A percentile compares a stretch with the other conserved stretches of the same genome.
These are phyloP conservation scores for Latrodectus geometricus DNA, from an alignment of 1,140 invertebrate genomes.

Conservation along the genomic window DNA sequence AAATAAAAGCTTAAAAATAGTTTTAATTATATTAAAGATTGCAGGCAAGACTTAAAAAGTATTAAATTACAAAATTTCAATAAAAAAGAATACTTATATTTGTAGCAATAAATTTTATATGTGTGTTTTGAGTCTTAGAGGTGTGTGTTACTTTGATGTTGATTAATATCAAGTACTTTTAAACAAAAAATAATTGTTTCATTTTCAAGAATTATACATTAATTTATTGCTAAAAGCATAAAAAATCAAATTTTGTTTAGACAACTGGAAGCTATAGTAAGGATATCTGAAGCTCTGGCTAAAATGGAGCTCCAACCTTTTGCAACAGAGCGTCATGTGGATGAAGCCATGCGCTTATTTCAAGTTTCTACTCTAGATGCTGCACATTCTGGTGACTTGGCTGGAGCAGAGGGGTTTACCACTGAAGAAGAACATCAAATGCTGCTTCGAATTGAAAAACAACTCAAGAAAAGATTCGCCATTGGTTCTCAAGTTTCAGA, in stretches of 20 bases:
- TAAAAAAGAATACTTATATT: too few species aligned
- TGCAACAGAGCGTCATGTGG: slow-evolving; percentile 90
- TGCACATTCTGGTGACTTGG: slow-evolving; percentile 89
- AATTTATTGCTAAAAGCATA: neutral
- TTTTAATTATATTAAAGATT: too few species aligned
- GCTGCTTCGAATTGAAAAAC: slow-evolving; percentile 90
- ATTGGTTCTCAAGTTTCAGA: slow-evolving; percentile 97
- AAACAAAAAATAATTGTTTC: too few species aligned
- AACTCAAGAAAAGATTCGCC: slow-evolving; percentile 93
- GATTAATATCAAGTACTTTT: too few species aligned
- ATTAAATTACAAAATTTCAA: too few species aligned
- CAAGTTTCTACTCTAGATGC: slow-evolving; percentile 98
- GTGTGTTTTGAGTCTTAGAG: too few species aligned
- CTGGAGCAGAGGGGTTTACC: slow-evolving; percentile 96
- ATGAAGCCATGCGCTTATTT: slow-evolving; percentile 98
- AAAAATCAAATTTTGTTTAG: slow-evolving; percentile 66
- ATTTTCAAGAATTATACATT: neutral
- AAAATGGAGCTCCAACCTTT: slow-evolving; percentile 98
- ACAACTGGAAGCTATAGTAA: slow-evolving; percentile 96
- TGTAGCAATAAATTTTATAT: too few species aligned
- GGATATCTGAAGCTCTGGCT: slow-evolving; percentile 96
- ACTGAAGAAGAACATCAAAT: slow-evolving; percentile 94
- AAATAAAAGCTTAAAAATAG: too few species aligned
- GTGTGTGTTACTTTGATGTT: too few species aligned
- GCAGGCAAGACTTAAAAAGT: too few species aligned